A percentile compares a stretch with the other conserved stretches of the same genome.
These are phyloP conservation scores for Mionectes olivaceus DNA, from an alignment of 2,797 vertebrate genomes.

Conservation along the genomic window DNA sequence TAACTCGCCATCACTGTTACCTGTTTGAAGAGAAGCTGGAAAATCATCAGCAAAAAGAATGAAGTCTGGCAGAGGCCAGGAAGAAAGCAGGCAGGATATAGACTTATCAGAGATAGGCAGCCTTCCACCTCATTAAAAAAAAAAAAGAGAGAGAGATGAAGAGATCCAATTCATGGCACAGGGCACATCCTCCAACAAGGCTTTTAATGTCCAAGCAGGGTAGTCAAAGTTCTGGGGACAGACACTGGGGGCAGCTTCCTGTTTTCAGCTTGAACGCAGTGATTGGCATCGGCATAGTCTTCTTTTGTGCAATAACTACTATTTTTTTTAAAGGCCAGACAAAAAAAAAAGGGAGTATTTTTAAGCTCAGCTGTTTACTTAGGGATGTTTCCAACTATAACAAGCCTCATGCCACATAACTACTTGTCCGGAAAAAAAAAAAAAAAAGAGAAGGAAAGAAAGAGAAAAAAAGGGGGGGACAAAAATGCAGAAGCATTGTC, in stretches of 20 bases:
- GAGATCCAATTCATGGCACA: slow-evolving; percentile 26
- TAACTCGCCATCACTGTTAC: neutral
- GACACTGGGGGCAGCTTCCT: slow-evolving; percentile 66
- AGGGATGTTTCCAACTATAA: slow-evolving; percentile 76
- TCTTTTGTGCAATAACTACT: slow-evolving; percentile 56
- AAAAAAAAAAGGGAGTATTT: slow-evolving; percentile 48
- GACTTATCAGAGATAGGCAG: slow-evolving; percentile 59
- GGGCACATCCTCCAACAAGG: slow-evolving; percentile 10
- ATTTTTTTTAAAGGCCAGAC: slow-evolving; percentile 53
- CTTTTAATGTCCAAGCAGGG: neutral
- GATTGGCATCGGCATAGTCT: slow-evolving; percentile 60
- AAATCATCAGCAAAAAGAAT: neutral
- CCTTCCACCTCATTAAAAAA: slow-evolving; percentile 40
- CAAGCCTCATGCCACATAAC: slow-evolving; percentile 72
- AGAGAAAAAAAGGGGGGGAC: neutral
- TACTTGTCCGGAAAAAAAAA: slow-evolving; percentile 55
- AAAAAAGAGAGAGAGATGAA: neutral
- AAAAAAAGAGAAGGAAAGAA: neutral
- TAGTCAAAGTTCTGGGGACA: slow-evolving; percentile 44
- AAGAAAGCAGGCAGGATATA: slow-evolving; percentile 67
- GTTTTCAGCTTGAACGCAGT: slow-evolving; percentile 56
- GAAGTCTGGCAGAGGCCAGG: neutral
- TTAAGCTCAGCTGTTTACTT: slow-evolving; percentile 78
- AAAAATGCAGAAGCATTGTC: slow-evolving; percentile 68
- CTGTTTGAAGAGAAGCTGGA: neutral